Evolutionary conservation across 2,888 invertebrate species (phyloP).

Genomic region (Drosophila nigritarsus): DNA sequence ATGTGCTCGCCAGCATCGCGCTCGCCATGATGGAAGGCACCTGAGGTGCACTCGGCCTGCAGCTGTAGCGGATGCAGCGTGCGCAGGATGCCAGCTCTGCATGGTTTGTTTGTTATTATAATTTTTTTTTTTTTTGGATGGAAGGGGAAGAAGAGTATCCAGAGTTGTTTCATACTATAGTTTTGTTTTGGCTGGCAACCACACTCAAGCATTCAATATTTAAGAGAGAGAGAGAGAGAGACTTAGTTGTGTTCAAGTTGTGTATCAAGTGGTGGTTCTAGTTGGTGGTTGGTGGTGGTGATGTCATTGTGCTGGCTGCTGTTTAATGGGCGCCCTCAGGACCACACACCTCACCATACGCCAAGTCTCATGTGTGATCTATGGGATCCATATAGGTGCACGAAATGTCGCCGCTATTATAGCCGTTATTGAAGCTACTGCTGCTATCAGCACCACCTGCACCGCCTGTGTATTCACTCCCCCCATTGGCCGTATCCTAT

Average conservation of each 20-base stretch:
- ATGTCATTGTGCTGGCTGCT: constrained; percentile 39
- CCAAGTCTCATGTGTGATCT: constrained; percentile 83
- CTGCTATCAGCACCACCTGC: constrained; percentile 46
- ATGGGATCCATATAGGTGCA: constrained; percentile 84
- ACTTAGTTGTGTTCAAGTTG: constrained; percentile 66
- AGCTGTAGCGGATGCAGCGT: constrained; percentile 88
- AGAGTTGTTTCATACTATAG: constrained; percentile 57
- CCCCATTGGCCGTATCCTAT: constrained; percentile 84
- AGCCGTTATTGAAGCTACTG: constrained; percentile 65
- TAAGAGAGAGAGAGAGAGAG: constrained; percentile 41
- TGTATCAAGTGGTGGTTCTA: constrained; percentile 34
- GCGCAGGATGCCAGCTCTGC: constrained; percentile 86
- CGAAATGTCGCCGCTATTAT: constrained; percentile 81
- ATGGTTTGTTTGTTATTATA: constrained; percentile 31
- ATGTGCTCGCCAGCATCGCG: constrained; percentile 84
- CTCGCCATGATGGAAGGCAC: constrained; percentile 78
- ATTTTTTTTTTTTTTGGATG: not conserved
- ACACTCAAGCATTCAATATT: constrained; percentile 64
- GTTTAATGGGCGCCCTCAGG: constrained; percentile 71
- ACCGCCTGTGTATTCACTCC: constrained; percentile 69
- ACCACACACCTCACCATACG: constrained; percentile 76
- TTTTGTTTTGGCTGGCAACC: constrained; percentile 60
- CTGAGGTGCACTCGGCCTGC: constrained; percentile 83
- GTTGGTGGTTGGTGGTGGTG: constrained; percentile 34
- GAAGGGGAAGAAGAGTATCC: constrained; percentile 66